A percentile compares a stretch with the other conserved stretches of the same genome.
Conservation (phyloP, 2,888 invertebrate genomes). For the Drosophila mulleri region DNA sequence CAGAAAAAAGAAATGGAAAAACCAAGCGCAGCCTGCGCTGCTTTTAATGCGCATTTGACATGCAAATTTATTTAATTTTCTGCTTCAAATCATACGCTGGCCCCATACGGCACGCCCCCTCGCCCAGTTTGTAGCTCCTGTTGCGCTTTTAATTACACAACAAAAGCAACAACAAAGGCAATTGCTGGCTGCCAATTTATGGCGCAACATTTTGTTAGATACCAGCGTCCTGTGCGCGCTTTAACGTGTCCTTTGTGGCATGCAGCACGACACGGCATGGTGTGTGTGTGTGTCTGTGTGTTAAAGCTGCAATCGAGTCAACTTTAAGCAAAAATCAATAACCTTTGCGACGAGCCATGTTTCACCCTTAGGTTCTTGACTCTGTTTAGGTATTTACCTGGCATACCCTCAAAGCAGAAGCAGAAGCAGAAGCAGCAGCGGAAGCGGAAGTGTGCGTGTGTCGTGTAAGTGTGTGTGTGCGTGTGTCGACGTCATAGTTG, state of each 20-base stretch:
- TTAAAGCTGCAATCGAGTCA: slow-evolving; percentile 47
- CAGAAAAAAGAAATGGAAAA: slow-evolving; percentile 1
- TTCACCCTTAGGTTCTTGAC: slow-evolving; percentile 41
- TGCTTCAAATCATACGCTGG: slow-evolving; percentile 62
- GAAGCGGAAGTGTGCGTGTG: slow-evolving; percentile 47
- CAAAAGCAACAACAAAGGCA: slow-evolving; percentile 39
- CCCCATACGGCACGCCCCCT: not conserved
- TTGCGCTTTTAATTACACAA: slow-evolving; percentile 73
- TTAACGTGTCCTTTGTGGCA: slow-evolving; percentile 62
- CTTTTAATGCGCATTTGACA: slow-evolving; percentile 77
- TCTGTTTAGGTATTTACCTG: slow-evolving; percentile 59
- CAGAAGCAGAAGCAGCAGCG: slow-evolving; percentile 59
- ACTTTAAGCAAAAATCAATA: slow-evolving; percentile 69
- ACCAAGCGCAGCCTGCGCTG: slow-evolving; percentile 29
- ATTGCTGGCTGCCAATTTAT: slow-evolving; percentile 55
- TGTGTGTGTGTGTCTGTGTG: not conserved
- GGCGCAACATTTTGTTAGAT: slow-evolving; percentile 54
- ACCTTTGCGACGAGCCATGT: slow-evolving; percentile 39
- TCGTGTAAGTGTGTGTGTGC: not conserved
- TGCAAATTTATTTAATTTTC: slow-evolving; percentile 79
- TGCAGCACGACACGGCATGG: slow-evolving; percentile 41
- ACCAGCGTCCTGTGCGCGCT: slow-evolving; percentile 41
- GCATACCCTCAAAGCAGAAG: slow-evolving; percentile 39
- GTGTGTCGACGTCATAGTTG: slow-evolving; percentile 33
- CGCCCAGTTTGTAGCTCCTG: slow-evolving; percentile 32